phyloP scores from a whole-genome alignment of 2,888 invertebrate genomes.

The Pharmacophagus antenor region DNA sequence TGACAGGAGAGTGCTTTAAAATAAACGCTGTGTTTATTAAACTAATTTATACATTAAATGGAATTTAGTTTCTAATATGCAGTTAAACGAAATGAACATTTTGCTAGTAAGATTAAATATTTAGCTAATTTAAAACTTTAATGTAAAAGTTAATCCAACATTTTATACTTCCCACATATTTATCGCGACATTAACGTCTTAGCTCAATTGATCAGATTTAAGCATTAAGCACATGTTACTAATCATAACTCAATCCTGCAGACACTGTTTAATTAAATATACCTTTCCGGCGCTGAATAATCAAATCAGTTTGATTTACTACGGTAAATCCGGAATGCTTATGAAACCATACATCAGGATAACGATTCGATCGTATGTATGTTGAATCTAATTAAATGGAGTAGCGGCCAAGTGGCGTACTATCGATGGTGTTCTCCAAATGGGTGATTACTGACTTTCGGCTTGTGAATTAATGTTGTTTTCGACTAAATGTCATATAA shows the following conservation, averaged over 20 bases:
- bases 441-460: constrained; percentile 7
- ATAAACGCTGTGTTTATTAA: constrained; percentile 10
- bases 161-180: background rate
- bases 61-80: background rate
- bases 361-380: constrained; percentile 50
- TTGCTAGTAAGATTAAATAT: background rate
- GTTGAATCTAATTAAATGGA: constrained; percentile 27
- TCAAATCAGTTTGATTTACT: constrained; percentile 74
- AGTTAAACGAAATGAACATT: background rate
- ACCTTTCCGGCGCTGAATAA: constrained; percentile 55
- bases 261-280: constrained; percentile 26
- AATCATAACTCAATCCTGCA: constrained; percentile 17
- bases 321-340: constrained; percentile 61
- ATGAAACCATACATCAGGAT: constrained; percentile 60
- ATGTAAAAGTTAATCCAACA: background rate
- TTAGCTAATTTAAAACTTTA: background rate
- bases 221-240: constrained; percentile 9
- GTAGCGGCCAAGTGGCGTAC: constrained; percentile 8
- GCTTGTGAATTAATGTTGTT: background rate
- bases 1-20: constrained; percentile 14
- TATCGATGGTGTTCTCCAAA: background rate
- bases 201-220: constrained; percentile 1
- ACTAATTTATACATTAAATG: constrained; percentile 8
- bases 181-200: background rate
- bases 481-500: background rate